Evolutionary conservation across 2,113 vertebrate species (phyloP).

Genomic region (Zosterops pallidus): DNA sequence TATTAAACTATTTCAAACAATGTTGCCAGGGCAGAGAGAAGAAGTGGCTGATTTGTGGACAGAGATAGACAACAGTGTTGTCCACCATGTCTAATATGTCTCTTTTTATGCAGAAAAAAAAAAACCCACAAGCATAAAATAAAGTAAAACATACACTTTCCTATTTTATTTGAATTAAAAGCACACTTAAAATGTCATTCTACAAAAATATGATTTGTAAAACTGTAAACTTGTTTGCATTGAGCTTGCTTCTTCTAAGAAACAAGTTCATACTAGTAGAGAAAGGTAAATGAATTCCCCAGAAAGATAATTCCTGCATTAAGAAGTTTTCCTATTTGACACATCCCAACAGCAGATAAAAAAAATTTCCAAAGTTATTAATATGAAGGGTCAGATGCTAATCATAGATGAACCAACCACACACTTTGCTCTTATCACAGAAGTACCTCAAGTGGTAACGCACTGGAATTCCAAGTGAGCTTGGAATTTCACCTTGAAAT

Average conservation of each 20-base stretch:
- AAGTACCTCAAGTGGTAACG: neutral
- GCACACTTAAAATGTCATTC: neutral
- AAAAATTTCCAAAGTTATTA: constrained; percentile 20
- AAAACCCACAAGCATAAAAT: neutral
- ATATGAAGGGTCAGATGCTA: constrained; percentile 43
- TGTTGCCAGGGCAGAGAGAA: neutral
- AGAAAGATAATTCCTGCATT: constrained; percentile 7
- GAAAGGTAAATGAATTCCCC: neutral
- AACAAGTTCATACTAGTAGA: neutral
- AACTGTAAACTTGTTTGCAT: neutral
- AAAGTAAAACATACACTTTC: neutral
- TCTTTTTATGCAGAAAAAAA: too few relatives aligned
- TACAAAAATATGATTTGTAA: neutral
- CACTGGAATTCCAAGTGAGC: neutral
- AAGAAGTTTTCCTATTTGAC: constrained; percentile 4
- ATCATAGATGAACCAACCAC: constrained; percentile 39
- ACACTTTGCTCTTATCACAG: constrained; percentile 32
- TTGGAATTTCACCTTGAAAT: constrained; percentile 31
- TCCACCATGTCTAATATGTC: neutral
- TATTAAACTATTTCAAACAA: neutral
- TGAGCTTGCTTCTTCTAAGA: neutral
- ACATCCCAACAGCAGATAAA: constrained; percentile 9
- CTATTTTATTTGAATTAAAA: neutral
- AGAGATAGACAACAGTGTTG: neutral
- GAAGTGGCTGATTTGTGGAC: neutral